Conservation (phyloP, 2,113 vertebrate species). For the Harpagus bidentatus region DNA sequence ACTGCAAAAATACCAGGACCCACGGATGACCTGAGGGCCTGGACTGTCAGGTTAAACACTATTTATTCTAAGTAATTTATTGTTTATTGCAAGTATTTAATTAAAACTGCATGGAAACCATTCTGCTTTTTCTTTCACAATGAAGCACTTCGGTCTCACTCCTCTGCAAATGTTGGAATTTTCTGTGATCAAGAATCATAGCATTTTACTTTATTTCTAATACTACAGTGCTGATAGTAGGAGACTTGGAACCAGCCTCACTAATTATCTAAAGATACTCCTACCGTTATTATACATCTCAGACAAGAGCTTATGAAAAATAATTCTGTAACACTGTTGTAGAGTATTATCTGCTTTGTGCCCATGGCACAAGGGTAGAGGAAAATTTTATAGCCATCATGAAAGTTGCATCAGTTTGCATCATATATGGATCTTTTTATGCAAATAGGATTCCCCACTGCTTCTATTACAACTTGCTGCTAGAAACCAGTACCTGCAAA, state of each 20-base stretch:
- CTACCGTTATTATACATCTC: not conserved
- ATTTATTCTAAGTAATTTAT: not conserved
- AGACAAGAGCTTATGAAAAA: not conserved
- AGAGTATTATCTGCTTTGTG: conserved; percentile 6
- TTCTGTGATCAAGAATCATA: not conserved
- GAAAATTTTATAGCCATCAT: not conserved
- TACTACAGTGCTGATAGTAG: not conserved
- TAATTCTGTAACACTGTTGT: not conserved
- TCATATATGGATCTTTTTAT: conserved; percentile 41
- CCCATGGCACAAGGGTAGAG: not conserved
- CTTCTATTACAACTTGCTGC: conserved; percentile 44
- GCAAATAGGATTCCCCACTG: conserved; percentile 39
- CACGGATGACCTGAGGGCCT: not conserved
- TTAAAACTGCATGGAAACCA: not conserved
- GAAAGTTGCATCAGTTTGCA: conserved; percentile 4
- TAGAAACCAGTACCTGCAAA: conserved; percentile 31
- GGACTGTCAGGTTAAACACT: not conserved
- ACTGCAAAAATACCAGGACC: not conserved
- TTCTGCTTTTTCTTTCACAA: not conserved
- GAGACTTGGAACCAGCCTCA: not conserved
- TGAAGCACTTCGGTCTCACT: not conserved
- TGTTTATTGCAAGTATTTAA: not conserved
- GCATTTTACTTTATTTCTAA: not conserved
- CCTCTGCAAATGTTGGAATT: not conserved
- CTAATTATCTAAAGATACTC: conserved; percentile 10